Percentiles rank a stretch among this genome's conserved stretches.
Conservation (phyloP, 2,888 invertebrate species). For the Oscheius myriophilus region DNA sequence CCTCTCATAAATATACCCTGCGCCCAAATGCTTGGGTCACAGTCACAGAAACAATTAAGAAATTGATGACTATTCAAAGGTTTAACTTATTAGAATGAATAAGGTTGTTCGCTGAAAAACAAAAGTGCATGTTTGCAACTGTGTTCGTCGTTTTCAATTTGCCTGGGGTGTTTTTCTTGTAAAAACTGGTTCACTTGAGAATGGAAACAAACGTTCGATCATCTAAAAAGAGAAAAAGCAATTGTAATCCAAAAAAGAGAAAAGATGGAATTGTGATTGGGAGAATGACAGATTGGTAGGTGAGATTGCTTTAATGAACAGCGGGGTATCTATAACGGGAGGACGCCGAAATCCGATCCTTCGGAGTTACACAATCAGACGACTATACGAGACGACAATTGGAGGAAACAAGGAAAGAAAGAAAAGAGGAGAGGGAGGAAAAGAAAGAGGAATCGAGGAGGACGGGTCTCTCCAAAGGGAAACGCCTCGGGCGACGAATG, state of each 20-base stretch:
- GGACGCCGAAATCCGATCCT: conserved; percentile 18
- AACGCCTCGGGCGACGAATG: neutral
- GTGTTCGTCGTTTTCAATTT: neutral
- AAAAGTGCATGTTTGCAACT: no score
- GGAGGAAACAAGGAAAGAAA: neutral
- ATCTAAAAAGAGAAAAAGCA: no score
- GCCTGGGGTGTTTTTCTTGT: neutral
- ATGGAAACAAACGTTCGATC: neutral
- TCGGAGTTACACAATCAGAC: conserved; percentile 27
- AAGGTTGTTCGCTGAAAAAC: no score
- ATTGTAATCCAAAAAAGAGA: neutral
- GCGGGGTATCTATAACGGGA: conserved; percentile 18
- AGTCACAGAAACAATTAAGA: no score
- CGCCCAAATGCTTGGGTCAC: no score
- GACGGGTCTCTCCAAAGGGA: conserved; percentile 27
- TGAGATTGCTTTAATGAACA: conserved; percentile 17
- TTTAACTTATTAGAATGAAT: no score
- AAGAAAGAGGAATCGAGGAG: conserved; percentile 9
- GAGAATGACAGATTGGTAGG: conserved; percentile 5
- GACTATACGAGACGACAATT: conserved; percentile 16
- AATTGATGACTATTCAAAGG: no score
- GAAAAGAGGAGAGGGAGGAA: conserved; percentile 2
- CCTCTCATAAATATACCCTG: no score
- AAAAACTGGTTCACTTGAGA: neutral
- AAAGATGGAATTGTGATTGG: neutral